A percentile compares a stretch with the other conserved stretches of the same genome.
phyloP scores from a whole-genome alignment of 2,888 invertebrate genomes.

The Lasioglossum zephyrum region DNA sequence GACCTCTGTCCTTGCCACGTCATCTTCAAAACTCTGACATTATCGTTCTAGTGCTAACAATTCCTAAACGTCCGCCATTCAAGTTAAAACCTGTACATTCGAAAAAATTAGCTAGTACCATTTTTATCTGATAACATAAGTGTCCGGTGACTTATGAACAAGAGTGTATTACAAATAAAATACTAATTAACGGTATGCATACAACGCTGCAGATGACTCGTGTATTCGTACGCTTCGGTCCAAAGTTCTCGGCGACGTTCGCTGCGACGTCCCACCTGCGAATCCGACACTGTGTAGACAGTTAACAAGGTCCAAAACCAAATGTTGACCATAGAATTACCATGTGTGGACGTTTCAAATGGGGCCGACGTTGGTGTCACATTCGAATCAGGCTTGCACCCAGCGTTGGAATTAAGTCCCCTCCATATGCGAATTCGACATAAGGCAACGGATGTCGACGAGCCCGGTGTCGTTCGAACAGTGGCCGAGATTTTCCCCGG shows the following conservation, averaged over 20 bases:
- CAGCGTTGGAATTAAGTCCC: background rate
- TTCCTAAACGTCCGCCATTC: too few relatives aligned
- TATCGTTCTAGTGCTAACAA: too few relatives aligned
- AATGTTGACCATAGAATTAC: constrained; percentile 23
- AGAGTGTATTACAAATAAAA: too few relatives aligned
- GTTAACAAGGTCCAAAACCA: constrained; percentile 19
- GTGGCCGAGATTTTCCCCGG: background rate
- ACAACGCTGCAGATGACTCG: background rate
- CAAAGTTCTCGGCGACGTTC: background rate
- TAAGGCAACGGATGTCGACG: background rate
- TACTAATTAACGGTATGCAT: too few relatives aligned
- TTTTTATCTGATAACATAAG: too few relatives aligned
- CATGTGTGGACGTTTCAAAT: constrained; percentile 20
- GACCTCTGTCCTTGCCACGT: too few relatives aligned
- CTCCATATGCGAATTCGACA: background rate
- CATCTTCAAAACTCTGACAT: too few relatives aligned
- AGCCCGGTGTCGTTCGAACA: background rate
- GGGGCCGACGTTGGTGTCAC: background rate
- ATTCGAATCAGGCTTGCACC: constrained; percentile 4
- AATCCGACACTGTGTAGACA: constrained; percentile 13
- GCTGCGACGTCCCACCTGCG: background rate
- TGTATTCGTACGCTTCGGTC: background rate
- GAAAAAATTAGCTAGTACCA: too few relatives aligned
- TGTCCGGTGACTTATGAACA: too few relatives aligned
- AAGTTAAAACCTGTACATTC: too few relatives aligned